These are phyloP conservation scores for Tursiops truncatus DNA, from an alignment of 2,113 vertebrate genomes.

Conservation along the genomic window DNA sequence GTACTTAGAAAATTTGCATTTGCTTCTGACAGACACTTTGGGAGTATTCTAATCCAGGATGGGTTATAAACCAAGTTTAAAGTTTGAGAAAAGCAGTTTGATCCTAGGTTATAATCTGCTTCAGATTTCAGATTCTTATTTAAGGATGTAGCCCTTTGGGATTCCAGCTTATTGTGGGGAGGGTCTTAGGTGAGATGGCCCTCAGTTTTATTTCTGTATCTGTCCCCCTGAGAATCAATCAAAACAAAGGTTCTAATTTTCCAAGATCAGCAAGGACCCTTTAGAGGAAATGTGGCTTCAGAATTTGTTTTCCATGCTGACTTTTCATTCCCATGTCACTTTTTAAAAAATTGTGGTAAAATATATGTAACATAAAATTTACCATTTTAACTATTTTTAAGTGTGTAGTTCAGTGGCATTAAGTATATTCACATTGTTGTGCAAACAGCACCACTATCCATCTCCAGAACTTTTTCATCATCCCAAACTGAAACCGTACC, in stretches of 20 bases:
- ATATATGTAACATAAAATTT: background rate
- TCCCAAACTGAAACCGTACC: background rate
- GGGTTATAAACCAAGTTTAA: background rate
- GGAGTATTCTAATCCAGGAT: background rate
- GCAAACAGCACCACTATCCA: background rate
- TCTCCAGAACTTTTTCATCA: background rate
- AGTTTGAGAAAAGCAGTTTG: background rate
- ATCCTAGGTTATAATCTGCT: background rate
- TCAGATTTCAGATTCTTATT: background rate
- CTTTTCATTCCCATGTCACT: background rate
- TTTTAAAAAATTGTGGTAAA: background rate
- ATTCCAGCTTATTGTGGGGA: background rate
- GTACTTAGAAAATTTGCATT: background rate
- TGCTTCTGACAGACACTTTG: background rate
- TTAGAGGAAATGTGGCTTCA: background rate
- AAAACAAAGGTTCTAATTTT: background rate
- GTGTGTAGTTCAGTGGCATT: background rate
- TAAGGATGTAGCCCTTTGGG: background rate
- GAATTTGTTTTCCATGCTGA: background rate
- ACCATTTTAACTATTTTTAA: background rate
- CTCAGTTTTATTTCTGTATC: background rate
- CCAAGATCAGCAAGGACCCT: background rate
- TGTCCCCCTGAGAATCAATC: background rate
- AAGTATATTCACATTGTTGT: background rate
- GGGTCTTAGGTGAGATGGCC: background rate